A percentile compares a stretch with the other conserved stretches of the same genome.
phyloP scores from a whole-genome alignment of 2,888 invertebrate genomes.

The Phyto melanocephala region DNA sequence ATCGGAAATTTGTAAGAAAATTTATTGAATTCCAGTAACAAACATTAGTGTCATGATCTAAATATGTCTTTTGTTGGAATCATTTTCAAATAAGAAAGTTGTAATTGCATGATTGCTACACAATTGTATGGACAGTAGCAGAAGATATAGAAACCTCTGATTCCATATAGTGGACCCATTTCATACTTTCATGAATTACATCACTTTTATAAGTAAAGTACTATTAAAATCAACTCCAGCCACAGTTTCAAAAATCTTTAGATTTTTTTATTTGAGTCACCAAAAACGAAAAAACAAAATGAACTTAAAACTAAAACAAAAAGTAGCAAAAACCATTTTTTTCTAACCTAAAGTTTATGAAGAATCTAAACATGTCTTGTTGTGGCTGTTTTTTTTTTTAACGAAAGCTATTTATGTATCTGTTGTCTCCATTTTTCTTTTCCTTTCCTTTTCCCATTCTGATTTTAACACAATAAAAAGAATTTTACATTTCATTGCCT shows the following conservation, averaged over 20 bases:
- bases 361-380: slow-evolving; percentile 33
- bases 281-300: slow-evolving; percentile 19
- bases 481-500: slow-evolving; percentile 46
- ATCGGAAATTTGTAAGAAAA: no score
- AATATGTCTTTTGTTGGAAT: no score
- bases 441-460: slow-evolving; percentile 27
- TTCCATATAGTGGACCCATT: no score
- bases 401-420: slow-evolving; percentile 20
- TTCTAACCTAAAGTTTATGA: slow-evolving; percentile 36
- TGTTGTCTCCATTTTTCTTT: background rate
- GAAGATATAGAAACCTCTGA: no score
- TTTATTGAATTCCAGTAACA: no score
- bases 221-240: no score
- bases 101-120: no score
- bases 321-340: background rate
- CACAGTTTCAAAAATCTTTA: background rate
- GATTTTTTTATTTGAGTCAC: background rate
- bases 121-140: no score
- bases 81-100: no score
- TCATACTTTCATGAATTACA: no score
- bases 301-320: background rate
- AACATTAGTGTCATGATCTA: no score
- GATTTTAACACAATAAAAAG: slow-evolving; percentile 45
- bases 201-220: no score
- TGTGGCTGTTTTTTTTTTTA: background rate